Evolutionary conservation across 2,797 vertebrate species (phyloP), one percentile per base, ranked within the genome.

Genomic region (Thamnophis elegans): DNA sequence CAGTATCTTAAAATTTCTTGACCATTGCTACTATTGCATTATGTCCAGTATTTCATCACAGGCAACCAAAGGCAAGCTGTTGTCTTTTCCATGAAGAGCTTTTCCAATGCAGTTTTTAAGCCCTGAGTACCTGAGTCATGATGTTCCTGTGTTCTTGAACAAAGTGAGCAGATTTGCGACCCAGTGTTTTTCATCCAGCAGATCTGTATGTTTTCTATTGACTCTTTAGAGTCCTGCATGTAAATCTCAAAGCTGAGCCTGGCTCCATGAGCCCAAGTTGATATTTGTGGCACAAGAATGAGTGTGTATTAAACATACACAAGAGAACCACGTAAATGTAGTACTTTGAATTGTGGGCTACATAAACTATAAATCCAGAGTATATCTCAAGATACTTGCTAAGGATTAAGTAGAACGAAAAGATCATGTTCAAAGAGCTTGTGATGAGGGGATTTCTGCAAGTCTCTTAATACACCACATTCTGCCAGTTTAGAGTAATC

Each of bases 221-320:
- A 97, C 97, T 97, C 96, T 97, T 96, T 95, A 96, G 97, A 97
- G 96, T 96, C 96, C 97, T 97, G 96, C 97, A 96, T 98, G 97
- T 97, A 97, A 97, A 96, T 97, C 97, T 98, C 96, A 96, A 96
- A 97, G 96, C 97, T 95, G 96, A 97, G 96, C 96, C 97, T 96
- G 94, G 96, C 96, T 97, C 96, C 95, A 88, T 93, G 95, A 97
- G 97, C 94, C 95, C 97, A 94, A 93, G 93, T 90, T 58, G 59
- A 91, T 94, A 94, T 93, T 95, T 96, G 95, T 96, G 96, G 96
- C 95, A 96, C 89, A 96, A 91, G 94, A 95, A 95, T 94, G 93
- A 95, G 89, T 96, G 95, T 95, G 94, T 95, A 95, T 97, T 94
- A 85, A 94, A 93, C 85, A 92, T 5, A 93, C 91, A 91, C 85